Evolutionary conservation across 1,140 invertebrate species (phyloP).

Genomic region (Chironomus striatipennis): DNA sequence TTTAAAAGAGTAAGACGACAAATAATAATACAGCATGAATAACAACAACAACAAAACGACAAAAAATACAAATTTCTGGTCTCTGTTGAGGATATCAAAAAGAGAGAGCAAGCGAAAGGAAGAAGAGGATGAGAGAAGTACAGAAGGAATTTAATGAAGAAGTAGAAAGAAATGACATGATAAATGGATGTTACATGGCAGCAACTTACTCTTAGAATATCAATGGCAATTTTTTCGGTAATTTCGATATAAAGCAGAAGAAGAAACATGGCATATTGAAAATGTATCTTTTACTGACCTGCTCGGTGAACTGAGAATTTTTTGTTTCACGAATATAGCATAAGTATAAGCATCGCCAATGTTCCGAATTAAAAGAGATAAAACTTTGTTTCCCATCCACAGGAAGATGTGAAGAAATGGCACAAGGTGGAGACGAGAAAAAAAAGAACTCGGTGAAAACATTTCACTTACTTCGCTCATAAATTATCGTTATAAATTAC

Average conservation of each 20-base stretch:
- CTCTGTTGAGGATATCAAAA: not conserved
- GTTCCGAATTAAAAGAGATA: not conserved
- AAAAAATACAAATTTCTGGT: not conserved
- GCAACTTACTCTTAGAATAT: constrained; percentile 1
- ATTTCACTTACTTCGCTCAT: constrained; percentile 7
- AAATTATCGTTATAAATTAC: constrained; percentile 15
- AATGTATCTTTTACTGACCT: constrained; percentile 6
- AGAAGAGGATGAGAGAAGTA: not conserved
- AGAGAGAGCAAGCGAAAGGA: too few species aligned
- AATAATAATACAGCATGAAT: too few species aligned
- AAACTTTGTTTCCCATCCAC: not conserved
- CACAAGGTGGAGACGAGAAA: not conserved
- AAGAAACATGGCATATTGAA: not conserved
- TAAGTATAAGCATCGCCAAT: not conserved
- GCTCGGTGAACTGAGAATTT: not conserved
- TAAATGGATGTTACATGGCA: constrained; percentile 8
- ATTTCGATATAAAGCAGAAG: constrained; percentile 7
- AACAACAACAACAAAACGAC: too few species aligned
- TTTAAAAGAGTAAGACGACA: too few species aligned
- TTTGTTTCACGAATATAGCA: not conserved
- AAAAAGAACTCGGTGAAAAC: not conserved
- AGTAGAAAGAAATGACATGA: not conserved
- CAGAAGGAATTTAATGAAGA: constrained; percentile 2
- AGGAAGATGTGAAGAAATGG: not conserved
- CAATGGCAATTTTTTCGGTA: not conserved